Evolutionary conservation across 2,113 vertebrate species (phyloP).

Genomic region (Lamprotornis superbus): DNA sequence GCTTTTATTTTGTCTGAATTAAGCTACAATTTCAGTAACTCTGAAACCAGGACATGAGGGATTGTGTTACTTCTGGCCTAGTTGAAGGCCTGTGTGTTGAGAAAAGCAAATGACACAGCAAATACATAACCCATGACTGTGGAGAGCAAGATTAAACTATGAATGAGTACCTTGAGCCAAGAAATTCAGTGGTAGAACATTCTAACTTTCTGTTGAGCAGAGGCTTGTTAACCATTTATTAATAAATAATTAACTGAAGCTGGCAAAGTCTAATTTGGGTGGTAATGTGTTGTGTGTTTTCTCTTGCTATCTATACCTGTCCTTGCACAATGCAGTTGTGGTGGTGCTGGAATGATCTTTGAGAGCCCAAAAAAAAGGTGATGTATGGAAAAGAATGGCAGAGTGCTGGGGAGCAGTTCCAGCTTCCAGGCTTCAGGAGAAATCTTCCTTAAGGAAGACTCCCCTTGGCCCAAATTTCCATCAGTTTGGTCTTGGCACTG

Average conservation of each 20-base stretch:
- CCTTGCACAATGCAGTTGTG: not conserved
- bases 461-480: not conserved
- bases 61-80: slow-evolving; percentile 31
- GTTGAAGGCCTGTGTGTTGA: not conserved
- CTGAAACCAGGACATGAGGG: not conserved
- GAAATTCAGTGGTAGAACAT: slow-evolving; percentile 14
- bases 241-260: not conserved
- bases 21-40: not conserved
- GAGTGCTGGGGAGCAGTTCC: not conserved
- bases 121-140: slow-evolving; percentile 48
- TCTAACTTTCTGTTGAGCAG: not conserved
- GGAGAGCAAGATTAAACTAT: slow-evolving; percentile 45
- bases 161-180: slow-evolving; percentile 44
- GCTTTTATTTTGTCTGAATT: not conserved
- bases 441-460: not conserved
- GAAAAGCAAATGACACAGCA: slow-evolving; percentile 64
- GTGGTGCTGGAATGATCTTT: not conserved
- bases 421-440: not conserved
- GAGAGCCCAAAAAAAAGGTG: not conserved
- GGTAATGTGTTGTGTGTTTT: not conserved
- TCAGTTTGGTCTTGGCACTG: not conserved
- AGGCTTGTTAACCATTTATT: not conserved
- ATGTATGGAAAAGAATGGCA: not conserved
- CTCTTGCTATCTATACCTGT: not conserved
- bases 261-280: not conserved